Conservation (phyloP, 2,797 vertebrate species). For the Carcharodon carcharias region DNA sequence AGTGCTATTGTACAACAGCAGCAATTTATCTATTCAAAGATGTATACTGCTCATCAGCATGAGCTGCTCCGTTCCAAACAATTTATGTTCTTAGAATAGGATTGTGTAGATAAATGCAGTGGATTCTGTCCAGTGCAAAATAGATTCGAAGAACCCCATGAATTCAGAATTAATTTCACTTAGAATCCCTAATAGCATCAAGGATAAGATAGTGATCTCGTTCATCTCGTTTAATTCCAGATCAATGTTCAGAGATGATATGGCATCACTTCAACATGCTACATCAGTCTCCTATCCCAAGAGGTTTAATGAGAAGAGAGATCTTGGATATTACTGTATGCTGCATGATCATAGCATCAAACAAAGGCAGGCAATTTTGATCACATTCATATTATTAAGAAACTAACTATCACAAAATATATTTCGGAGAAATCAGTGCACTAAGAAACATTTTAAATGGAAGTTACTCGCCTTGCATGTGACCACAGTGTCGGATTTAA, state of each 20-base stretch:
- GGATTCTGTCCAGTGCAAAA: not conserved
- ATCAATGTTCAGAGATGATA: not conserved
- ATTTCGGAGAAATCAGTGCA: not conserved
- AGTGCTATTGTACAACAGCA: not conserved
- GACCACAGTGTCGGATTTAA: not conserved
- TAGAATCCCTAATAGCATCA: slow-evolving; percentile 16
- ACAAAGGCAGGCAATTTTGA: too few relatives aligned
- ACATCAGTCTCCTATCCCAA: not conserved
- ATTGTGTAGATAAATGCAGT: not conserved
- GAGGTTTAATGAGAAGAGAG: not conserved
- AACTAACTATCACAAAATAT: not conserved
- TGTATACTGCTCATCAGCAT: not conserved
- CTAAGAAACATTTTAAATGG: not conserved
- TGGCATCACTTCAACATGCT: not conserved
- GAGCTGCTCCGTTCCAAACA: not conserved
- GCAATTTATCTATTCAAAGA: not conserved
- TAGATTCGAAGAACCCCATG: not conserved
- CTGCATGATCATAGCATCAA: not conserved
- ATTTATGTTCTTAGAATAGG: slow-evolving; percentile 1
- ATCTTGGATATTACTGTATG: not conserved
- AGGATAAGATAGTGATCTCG: not conserved
- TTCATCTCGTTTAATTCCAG: not conserved
- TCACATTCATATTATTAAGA: not conserved
- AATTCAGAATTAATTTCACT: slow-evolving; percentile 23
- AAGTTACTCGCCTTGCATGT: not conserved